These are phyloP conservation scores for Sicus ferrugineus DNA, from an alignment of 2,888 invertebrate genomes.

Conservation along the genomic window DNA sequence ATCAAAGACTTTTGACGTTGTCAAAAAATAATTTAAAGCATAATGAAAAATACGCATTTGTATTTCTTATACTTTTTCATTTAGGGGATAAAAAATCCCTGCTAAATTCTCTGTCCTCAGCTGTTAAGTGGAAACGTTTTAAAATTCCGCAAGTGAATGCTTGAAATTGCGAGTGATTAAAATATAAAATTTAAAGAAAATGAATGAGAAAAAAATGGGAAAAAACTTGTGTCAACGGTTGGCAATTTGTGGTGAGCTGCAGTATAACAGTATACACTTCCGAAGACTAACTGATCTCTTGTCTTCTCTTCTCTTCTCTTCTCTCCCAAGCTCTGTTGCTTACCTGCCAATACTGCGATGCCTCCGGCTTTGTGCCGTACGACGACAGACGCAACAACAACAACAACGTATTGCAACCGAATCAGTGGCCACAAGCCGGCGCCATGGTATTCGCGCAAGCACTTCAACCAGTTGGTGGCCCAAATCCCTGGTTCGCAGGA, in stretches of 20 bases:
- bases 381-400: not conserved
- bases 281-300: no score
- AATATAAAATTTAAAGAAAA: not conserved
- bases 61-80: no score
- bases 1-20: no score
- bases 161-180: constrained; percentile 11
- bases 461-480: no score
- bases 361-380: not conserved
- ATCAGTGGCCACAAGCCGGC: not conserved
- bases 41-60: no score
- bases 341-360: not conserved
- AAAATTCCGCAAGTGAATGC: constrained; percentile 1
- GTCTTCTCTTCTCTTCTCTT: no score
- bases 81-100: no score
- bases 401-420: not conserved
- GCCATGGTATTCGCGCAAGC: no score
- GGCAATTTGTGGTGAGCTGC: constrained; percentile 13
- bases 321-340: constrained; percentile 18
- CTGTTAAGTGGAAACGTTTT: constrained; percentile 1
- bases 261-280: not conserved
- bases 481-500: no score
- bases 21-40: no score
- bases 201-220: not conserved
- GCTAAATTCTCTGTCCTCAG: no score
- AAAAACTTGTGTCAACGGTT: constrained; percentile 6